phyloP scores from a whole-genome alignment of 2,888 invertebrate genomes.

The Lypha dubia region DNA sequence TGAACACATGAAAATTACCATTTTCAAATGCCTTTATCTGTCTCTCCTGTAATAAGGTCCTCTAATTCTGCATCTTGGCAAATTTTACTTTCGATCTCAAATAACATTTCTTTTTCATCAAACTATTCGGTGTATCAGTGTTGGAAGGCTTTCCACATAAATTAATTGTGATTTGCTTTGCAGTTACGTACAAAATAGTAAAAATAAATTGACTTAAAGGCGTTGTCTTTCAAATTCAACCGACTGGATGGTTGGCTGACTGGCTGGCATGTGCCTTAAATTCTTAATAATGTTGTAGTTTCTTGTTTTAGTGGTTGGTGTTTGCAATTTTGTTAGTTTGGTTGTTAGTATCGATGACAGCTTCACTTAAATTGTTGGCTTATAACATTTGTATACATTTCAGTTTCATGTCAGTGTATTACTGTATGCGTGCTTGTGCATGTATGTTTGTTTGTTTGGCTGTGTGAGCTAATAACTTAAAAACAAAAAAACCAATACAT shows the following conservation, averaged over 20 bases:
- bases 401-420: background rate
- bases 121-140: constrained; percentile 10
- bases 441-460: background rate
- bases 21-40: too few species aligned
- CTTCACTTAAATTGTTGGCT: constrained; percentile 66
- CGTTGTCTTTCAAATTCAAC: constrained; percentile 65
- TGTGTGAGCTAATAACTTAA: constrained; percentile 7
- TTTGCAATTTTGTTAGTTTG: constrained; percentile 37
- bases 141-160: constrained; percentile 47
- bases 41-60: background rate
- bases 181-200: background rate
- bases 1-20: too few species aligned
- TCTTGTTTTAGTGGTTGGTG: constrained; percentile 51
- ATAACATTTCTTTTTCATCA: background rate
- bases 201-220: constrained; percentile 57
- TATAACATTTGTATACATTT: constrained; percentile 30
- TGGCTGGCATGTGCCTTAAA: constrained; percentile 68
- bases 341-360: constrained; percentile 66
- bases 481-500: too few species aligned
- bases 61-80: background rate
- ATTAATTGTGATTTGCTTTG: background rate
- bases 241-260: constrained; percentile 37
- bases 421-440: background rate
- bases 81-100: constrained; percentile 44
- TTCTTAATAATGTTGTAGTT: constrained; percentile 70